Percentiles rank a stretch among this genome's conserved stretches.
phyloP scores from a whole-genome alignment of 2,113 vertebrate species.

The Cariama cristata region DNA sequence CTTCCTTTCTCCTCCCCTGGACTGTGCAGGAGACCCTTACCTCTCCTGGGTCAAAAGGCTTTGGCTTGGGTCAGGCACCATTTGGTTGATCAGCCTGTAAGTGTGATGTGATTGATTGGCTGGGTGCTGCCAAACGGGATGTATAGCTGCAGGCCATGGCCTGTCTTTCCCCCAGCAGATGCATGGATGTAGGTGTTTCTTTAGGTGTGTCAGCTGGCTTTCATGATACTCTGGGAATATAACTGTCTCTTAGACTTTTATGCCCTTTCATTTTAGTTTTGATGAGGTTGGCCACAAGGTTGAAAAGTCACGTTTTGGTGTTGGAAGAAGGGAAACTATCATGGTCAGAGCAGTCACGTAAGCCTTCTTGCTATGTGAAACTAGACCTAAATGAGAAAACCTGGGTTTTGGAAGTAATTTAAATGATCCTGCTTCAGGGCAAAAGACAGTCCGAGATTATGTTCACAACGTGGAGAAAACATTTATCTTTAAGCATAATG shows the following conservation, averaged over 20 bases:
- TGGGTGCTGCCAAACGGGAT: neutral
- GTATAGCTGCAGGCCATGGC: neutral
- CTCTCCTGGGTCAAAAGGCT: neutral
- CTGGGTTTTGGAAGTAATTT: constrained; percentile 12
- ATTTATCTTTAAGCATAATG: neutral
- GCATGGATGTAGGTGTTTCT: neutral
- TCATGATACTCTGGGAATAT: neutral
- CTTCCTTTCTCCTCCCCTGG: neutral
- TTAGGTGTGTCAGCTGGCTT: neutral
- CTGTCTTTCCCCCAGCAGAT: neutral
- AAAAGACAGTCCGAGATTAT: neutral
- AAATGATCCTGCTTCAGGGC: neutral
- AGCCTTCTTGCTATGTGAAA: neutral
- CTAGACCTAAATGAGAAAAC: constrained; percentile 11
- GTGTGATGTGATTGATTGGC: neutral
- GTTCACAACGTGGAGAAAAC: neutral
- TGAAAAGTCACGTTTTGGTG: neutral
- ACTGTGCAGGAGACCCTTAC: neutral
- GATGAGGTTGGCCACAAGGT: neutral
- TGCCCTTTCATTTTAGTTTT: neutral
- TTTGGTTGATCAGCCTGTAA: neutral
- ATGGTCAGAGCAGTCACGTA: neutral
- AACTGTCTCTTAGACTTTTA: neutral
- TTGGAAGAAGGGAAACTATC: neutral
- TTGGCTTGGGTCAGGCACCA: neutral